Evolutionary conservation across 2,797 vertebrate genomes (phyloP).

Genomic region (Tauraco hartlaubi): DNA sequence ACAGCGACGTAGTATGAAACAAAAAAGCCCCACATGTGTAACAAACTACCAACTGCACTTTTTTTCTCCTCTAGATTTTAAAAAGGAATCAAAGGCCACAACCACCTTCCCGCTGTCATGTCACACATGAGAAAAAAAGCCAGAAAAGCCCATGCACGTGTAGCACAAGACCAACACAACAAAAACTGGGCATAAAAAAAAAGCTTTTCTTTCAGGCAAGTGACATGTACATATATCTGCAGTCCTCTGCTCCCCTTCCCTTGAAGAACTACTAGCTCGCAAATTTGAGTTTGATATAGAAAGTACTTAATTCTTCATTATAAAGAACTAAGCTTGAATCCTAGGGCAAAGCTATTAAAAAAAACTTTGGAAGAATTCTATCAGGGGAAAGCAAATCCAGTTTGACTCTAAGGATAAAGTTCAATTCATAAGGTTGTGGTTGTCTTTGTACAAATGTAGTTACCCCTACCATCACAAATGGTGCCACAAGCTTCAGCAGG

Average conservation of each 20-base stretch:
- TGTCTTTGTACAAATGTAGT: neutral
- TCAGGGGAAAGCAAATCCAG: neutral
- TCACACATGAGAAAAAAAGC: neutral
- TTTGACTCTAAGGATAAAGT: neutral
- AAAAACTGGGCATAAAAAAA: neutral
- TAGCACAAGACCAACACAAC: neutral
- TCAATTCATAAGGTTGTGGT: neutral
- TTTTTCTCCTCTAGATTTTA: neutral
- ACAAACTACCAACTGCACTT: neutral
- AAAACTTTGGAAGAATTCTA: neutral
- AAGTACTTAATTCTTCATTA: neutral
- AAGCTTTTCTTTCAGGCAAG: neutral
- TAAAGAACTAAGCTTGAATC: neutral
- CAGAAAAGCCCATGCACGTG: rapidly evolving
- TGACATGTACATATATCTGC: neutral
- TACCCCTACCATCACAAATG: neutral
- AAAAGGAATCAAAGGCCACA: neutral
- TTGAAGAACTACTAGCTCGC: neutral
- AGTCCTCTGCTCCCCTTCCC: neutral
- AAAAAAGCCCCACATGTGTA: neutral
- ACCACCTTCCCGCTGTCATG: neutral
- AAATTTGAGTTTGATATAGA: rapidly evolving
- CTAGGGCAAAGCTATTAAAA: rapidly evolving
- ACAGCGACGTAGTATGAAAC: neutral
- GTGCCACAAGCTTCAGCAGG: neutral